phyloP scores from a whole-genome alignment of 2,113 vertebrate genomes.

The Rhinichthys klamathensis region DNA sequence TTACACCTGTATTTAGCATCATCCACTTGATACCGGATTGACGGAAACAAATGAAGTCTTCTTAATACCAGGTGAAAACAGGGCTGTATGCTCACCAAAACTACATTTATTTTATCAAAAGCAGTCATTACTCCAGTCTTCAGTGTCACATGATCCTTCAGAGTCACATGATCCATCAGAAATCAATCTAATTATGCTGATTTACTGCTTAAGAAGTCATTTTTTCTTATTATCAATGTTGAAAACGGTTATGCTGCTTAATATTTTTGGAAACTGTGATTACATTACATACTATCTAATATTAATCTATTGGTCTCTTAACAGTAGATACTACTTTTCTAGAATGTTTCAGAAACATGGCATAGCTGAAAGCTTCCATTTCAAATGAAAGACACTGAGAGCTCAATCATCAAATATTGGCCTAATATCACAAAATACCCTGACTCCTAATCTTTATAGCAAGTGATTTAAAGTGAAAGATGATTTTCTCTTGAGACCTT shows the following conservation, averaged over 20 bases:
- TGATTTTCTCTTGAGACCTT: constrained; percentile 4
- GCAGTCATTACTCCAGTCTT: not conserved
- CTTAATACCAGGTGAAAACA: too few relatives aligned
- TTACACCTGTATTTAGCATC: too few relatives aligned
- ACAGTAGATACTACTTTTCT: not conserved
- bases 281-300: not conserved
- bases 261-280: not conserved
- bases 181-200: not conserved
- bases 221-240: not conserved
- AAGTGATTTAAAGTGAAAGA: not conserved
- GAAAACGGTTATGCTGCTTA: not conserved
- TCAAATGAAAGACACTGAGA: not conserved
- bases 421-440: constrained; percentile 9
- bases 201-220: not conserved
- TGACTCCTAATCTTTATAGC: constrained; percentile 9
- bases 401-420: not conserved
- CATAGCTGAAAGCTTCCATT: not conserved
- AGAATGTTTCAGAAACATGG: not conserved
- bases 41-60: too few relatives aligned
- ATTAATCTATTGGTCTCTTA: not conserved
- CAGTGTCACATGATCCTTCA: not conserved
- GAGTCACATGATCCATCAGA: too few relatives aligned
- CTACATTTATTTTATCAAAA: not conserved
- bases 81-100: not conserved
- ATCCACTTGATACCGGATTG: too few relatives aligned